Percentiles rank a stretch among this genome's conserved stretches.
These are phyloP conservation scores for Morpho deidamia DNA, from an alignment of 2,888 invertebrate species.

Conservation along the genomic window DNA sequence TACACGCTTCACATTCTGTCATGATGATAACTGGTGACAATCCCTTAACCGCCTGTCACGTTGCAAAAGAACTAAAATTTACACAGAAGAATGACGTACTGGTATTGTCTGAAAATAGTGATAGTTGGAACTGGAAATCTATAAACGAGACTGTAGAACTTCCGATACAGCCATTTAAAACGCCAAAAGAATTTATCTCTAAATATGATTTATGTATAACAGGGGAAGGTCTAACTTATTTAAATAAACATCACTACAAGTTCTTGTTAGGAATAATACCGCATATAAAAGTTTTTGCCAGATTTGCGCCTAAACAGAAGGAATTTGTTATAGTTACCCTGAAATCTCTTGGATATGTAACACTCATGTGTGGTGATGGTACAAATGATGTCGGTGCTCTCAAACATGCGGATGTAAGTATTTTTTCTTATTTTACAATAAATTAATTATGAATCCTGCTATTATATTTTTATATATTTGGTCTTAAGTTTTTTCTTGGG, in stretches of 20 bases:
- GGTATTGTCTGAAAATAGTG: constrained; percentile 77
- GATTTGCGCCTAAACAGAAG: constrained; percentile 99
- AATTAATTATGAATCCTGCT: no score
- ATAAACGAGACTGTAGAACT: constrained; percentile 81
- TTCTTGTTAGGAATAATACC: constrained; percentile 88
- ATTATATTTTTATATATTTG: no score
- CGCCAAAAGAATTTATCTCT: constrained; percentile 79
- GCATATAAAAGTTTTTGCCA: constrained; percentile 93
- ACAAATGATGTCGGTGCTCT: constrained; percentile 99
- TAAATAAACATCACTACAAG: constrained; percentile 79
- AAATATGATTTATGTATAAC: constrained; percentile 96
- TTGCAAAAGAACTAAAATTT: constrained; percentile 95
- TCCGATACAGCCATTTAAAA: constrained; percentile 69
- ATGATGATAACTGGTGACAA: constrained; percentile 99
- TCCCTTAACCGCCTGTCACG: constrained; percentile 98
- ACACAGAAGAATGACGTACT: constrained; percentile 84
- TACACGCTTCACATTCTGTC: constrained; percentile 95
- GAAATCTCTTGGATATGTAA: constrained; percentile 91
- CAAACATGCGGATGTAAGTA: constrained; percentile 97
- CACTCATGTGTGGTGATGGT: constrained; percentile 99
- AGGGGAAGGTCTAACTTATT: constrained; percentile 89
- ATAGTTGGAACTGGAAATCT: constrained; percentile 87
- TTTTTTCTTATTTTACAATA: background rate
- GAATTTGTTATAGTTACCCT: constrained; percentile 95
- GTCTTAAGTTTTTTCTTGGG: no score